phyloP scores from a whole-genome alignment of 2,888 invertebrate species.

The Harpagoxenus sublaevis region DNA sequence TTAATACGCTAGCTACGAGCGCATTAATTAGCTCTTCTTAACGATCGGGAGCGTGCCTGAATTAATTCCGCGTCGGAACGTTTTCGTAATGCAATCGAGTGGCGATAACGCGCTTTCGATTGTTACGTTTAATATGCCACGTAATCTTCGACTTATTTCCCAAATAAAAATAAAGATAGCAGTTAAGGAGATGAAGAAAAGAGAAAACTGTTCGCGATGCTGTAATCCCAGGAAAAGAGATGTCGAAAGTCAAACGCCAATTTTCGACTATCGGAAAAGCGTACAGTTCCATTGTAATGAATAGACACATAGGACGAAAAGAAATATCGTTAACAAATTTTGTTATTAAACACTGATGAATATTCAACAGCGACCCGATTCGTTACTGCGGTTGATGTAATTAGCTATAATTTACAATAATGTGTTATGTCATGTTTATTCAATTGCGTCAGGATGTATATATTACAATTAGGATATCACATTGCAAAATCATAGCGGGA shows the following conservation, averaged over 20 bases:
- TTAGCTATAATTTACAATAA: slow-evolving; percentile 17
- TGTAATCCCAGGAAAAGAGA: background rate
- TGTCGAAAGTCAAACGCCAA: background rate
- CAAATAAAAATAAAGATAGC: too few species aligned
- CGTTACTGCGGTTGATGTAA: background rate
- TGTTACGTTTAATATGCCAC: background rate
- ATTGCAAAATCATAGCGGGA: background rate
- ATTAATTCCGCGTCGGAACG: slow-evolving; percentile 30
- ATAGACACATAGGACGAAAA: background rate
- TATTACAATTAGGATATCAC: slow-evolving; percentile 13
- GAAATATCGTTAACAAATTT: slow-evolving; percentile 22
- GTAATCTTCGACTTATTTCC: background rate
- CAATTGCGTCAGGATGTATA: background rate
- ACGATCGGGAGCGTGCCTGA: background rate
- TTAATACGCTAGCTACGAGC: slow-evolving; percentile 12
- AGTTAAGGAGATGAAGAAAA: too few species aligned
- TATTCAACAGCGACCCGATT: slow-evolving; percentile 14
- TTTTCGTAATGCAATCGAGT: slow-evolving; percentile 9
- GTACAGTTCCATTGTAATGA: background rate
- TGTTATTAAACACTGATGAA: slow-evolving; percentile 16
- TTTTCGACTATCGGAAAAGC: background rate
- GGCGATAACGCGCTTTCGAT: background rate
- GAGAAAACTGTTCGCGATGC: background rate
- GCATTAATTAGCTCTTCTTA: slow-evolving; percentile 23
- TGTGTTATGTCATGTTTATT: slow-evolving; percentile 22